Percentiles rank a stretch among this genome's conserved stretches.
These are phyloP conservation scores for Elanoides forficatus DNA, from an alignment of 2,113 vertebrate genomes.

Conservation along the genomic window DNA sequence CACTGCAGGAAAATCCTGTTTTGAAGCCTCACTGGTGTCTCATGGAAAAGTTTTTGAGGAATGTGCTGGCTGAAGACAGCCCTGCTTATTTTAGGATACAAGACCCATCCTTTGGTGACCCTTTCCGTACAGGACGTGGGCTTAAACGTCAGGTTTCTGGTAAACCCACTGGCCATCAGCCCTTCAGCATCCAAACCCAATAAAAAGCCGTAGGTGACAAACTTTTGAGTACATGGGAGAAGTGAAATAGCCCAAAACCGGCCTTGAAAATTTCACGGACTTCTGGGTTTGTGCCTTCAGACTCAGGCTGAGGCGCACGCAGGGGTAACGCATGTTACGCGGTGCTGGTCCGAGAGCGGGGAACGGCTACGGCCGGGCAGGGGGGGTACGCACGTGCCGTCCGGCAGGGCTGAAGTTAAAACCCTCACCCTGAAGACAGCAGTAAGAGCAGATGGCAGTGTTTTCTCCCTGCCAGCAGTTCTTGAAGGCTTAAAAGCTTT, in stretches of 20 bases:
- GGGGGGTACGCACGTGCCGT: fast-evolving
- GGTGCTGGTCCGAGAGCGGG: neutral
- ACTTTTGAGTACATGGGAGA: neutral
- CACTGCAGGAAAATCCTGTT: neutral
- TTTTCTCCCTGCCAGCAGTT: neutral
- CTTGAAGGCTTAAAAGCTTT: neutral
- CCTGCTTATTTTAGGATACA: neutral
- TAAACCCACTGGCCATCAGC: fast-evolving
- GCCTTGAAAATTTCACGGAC: neutral
- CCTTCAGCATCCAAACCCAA: neutral
- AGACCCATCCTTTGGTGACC: neutral
- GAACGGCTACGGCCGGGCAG: neutral
- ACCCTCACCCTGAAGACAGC: neutral
- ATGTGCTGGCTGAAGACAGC: neutral
- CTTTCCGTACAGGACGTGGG: fast-evolving
- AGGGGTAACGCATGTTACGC: fast-evolving
- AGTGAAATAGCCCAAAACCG: neutral
- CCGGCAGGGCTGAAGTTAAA: neutral
- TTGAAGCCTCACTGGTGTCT: neutral
- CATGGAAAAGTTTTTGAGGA: neutral
- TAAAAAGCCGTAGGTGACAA: neutral
- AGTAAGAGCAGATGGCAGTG: neutral
- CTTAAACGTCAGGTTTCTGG: neutral
- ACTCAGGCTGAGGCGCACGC: too few species aligned
- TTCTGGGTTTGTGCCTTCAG: neutral